These are phyloP conservation scores for Digitonthophagus gazella DNA, from an alignment of 2,888 invertebrate species.

Conservation along the genomic window DNA sequence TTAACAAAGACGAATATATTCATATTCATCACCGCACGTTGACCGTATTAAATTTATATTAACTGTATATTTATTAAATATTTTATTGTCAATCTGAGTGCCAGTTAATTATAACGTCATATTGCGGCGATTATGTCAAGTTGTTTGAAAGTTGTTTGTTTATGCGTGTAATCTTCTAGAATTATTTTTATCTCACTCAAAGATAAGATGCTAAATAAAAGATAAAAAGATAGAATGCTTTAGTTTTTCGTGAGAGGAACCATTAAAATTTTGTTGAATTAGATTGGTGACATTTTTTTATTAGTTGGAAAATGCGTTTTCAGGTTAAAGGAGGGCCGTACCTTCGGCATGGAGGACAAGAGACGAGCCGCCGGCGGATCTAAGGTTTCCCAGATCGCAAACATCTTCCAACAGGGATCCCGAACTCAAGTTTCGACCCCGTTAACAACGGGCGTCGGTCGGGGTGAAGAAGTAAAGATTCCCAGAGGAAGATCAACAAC, in stretches of 20 bases:
- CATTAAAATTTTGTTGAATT: no score
- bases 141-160: not conserved
- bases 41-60: no score
- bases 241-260: no score
- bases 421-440: constrained; percentile 20
- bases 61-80: no score
- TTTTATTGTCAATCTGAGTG: no score
- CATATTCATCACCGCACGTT: no score
- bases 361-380: constrained; percentile 57
- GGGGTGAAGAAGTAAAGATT: constrained; percentile 28
- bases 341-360: constrained; percentile 47
- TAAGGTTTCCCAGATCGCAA: constrained; percentile 89
- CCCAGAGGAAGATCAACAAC: constrained; percentile 30
- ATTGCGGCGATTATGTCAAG: no score
- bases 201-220: not conserved
- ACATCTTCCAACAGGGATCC: constrained; percentile 69
- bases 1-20: not conserved
- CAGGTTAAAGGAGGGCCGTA: constrained; percentile 18
- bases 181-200: not conserved
- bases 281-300: no score
- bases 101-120: no score
- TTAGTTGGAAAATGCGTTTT: not conserved
- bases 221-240: not conserved
- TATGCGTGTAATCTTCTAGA: not conserved
- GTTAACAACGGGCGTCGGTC: constrained; percentile 18